phyloP scores from a whole-genome alignment of 2,888 invertebrate genomes.

The Ernsta delagoae region DNA sequence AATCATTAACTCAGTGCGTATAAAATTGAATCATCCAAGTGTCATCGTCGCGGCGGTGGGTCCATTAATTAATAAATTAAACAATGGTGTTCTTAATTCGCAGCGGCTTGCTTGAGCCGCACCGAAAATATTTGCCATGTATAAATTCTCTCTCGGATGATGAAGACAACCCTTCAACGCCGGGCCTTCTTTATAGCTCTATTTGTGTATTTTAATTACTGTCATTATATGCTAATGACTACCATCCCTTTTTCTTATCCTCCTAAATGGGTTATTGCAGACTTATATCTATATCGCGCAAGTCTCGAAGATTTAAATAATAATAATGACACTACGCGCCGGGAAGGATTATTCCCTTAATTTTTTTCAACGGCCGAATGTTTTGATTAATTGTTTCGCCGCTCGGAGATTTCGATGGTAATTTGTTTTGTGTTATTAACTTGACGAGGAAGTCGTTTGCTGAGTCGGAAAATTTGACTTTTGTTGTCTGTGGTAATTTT shows the following conservation, averaged over 20 bases:
- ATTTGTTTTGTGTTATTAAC: conserved; percentile 81
- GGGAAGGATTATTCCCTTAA: conserved; percentile 64
- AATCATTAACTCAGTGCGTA: conserved; percentile 36
- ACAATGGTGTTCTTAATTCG: conserved; percentile 78
- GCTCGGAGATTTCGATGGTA: conserved; percentile 66
- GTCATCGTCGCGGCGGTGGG: conserved; percentile 69
- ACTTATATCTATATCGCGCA: conserved; percentile 78
- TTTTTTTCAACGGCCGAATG: conserved; percentile 62
- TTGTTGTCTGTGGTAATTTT: conserved; percentile 26
- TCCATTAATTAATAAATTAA: conserved; percentile 84
- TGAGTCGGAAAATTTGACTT: conserved; percentile 62
- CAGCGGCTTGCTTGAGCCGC: conserved; percentile 68
- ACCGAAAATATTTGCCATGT: conserved; percentile 82
- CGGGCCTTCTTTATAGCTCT: conserved; percentile 86
- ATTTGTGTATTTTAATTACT: conserved; percentile 90
- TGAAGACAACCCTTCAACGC: conserved; percentile 84
- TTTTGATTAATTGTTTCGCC: conserved; percentile 79
- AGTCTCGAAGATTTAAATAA: conserved; percentile 80
- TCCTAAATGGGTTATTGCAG: conserved; percentile 82
- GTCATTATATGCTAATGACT: conserved; percentile 88
- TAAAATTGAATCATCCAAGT: conserved; percentile 49
- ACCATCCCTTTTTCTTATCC: conserved; percentile 86
- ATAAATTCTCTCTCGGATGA: conserved; percentile 80
- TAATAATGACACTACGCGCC: conserved; percentile 64
- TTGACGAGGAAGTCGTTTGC: conserved; percentile 77